phyloP scores from a whole-genome alignment of 53 echinoderm and acorn worm genomes.

The Apostichopus leukothele region DNA sequence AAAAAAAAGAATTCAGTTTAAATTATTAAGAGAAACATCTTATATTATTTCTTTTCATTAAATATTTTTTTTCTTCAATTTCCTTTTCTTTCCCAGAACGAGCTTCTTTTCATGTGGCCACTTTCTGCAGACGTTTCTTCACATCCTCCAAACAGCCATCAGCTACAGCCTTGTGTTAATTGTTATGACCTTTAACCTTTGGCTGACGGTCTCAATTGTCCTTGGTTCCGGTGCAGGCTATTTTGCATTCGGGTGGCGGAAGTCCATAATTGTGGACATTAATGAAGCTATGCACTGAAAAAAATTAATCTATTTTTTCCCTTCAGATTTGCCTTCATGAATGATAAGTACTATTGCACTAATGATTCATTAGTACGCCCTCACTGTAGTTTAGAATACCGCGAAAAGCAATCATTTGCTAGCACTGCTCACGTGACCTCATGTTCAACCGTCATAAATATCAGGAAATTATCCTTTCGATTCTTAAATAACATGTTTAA shows the following conservation, averaged over 20 bases:
- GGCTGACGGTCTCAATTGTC: conserved; percentile 43
- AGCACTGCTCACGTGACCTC: no score
- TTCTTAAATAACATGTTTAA: no score
- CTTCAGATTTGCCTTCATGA: no score
- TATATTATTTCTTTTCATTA: neutral
- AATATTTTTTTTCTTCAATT: neutral
- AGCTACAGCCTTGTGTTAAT: conserved; percentile 58
- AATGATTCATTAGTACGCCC: no score
- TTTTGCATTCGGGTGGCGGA: conserved; percentile 57
- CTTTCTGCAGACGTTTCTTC: conserved; percentile 56
- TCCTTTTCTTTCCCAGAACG: conserved; percentile 3
- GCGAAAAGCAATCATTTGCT: no score
- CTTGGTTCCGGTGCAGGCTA: conserved; percentile 54
- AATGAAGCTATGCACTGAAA: conserved; percentile 28
- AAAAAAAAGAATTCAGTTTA: no score
- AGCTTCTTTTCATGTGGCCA: conserved; percentile 41
- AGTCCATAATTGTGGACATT: conserved; percentile 29
- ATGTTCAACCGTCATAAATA: no score
- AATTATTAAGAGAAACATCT: no score
- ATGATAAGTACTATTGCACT: no score
- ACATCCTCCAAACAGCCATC: conserved; percentile 53
- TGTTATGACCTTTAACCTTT: conserved; percentile 62
- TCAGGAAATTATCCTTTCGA: no score
- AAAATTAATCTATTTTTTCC: no score
- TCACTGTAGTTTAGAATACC: no score